phyloP scores from a whole-genome alignment of 1,140 invertebrate genomes.

The Halesus radiatus region DNA sequence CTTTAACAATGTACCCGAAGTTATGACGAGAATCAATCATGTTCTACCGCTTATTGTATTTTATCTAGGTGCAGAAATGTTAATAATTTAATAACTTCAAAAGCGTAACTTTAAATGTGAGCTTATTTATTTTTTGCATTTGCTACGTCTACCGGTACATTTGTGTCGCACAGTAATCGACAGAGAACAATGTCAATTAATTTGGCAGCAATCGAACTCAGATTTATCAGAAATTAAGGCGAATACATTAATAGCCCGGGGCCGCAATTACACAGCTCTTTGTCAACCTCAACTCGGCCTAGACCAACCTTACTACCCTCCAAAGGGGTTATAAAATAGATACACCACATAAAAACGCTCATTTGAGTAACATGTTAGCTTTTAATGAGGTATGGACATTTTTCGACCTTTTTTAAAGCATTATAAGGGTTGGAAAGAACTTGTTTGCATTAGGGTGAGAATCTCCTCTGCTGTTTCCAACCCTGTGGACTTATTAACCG shows the following conservation, averaged over 20 bases:
- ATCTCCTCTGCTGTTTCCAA: not conserved
- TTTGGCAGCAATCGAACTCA: constrained; percentile 11
- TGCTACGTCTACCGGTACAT: not conserved
- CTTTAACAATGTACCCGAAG: no score
- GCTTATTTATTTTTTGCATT: no score
- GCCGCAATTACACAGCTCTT: constrained; percentile 22
- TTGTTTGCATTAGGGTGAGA: not conserved
- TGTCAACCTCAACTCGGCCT: not conserved
- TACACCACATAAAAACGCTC: no score
- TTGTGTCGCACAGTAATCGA: not conserved
- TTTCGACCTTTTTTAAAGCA: not conserved
- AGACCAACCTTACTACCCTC: not conserved
- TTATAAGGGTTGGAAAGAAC: not conserved
- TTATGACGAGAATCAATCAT: no score
- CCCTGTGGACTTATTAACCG: constrained; percentile 15
- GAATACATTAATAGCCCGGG: constrained; percentile 29
- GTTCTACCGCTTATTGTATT: no score
- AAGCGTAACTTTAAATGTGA: no score
- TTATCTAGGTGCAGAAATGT: no score
- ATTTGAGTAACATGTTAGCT: no score
- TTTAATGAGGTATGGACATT: no score
- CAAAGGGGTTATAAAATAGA: no score
- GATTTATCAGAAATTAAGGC: constrained; percentile 38
- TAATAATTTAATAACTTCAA: no score
- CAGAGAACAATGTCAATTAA: constrained; percentile 7